These are phyloP conservation scores for Neodon shergylaensis DNA, from an alignment of 2,113 vertebrate genomes.

Conservation along the genomic window DNA sequence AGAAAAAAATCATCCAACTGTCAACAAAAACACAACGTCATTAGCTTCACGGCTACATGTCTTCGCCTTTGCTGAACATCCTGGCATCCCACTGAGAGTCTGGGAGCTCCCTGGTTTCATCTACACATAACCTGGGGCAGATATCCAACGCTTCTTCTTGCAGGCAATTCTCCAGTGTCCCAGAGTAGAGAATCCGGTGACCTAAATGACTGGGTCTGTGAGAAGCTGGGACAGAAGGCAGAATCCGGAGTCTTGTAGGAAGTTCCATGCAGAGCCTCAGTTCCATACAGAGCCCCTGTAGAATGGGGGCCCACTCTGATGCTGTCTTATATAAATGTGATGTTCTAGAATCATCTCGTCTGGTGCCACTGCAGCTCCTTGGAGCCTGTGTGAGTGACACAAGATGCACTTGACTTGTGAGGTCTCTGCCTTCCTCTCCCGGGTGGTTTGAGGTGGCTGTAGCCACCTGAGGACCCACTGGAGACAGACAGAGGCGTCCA, in stretches of 20 bases:
- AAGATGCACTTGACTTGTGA: background rate
- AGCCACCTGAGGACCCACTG: background rate
- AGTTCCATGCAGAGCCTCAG: background rate
- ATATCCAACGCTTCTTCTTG: background rate
- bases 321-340: background rate
- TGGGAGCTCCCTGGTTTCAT: background rate
- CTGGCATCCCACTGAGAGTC: slow-evolving; percentile 15
- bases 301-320: background rate
- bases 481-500: background rate
- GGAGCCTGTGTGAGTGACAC: accelerated
- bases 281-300: background rate
- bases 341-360: accelerated
- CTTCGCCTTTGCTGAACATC: background rate
- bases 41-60: slow-evolving; percentile 49
- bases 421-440: background rate
- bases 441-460: background rate
- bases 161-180: background rate
- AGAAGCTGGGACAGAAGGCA: accelerated
- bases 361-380: accelerated
- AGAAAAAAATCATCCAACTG: slow-evolving; percentile 61
- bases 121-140: background rate
- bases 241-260: accelerated
- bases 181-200: background rate
- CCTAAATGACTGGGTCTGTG: accelerated
- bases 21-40: slow-evolving; percentile 56